Evolutionary conservation across 2,888 invertebrate species (phyloP), one percentile per base, ranked within the genome.

Genomic region (Dione juno): DNA sequence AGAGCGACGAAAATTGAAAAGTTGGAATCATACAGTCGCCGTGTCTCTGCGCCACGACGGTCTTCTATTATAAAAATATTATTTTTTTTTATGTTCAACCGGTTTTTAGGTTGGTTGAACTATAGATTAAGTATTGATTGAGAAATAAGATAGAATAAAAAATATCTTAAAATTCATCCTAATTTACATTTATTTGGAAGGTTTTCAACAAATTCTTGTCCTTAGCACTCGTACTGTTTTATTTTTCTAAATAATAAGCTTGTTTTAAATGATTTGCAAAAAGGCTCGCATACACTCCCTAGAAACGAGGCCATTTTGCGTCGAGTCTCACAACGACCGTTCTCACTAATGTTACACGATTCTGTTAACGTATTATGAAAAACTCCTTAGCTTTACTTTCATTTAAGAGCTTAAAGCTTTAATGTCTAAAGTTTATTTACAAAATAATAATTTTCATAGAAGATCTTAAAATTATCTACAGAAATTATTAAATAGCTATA

Each of bases 261-360:
- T 58, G 48, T 69, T 64, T 69, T 66, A 69, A 72, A 57, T 50
- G 61, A 14, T 58, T 37, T 59, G 67, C 70, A 67, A 64, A 72
- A 67, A 70, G n/a, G 59, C 43, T 61, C 45, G n/a, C 71, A 61
- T 71, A 52, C 28, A 71, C 19, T 52, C 53, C 61, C 48, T 54
- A 48, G 43, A 45, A 43, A 28, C 50, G 68, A 54, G 69, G 59
- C 40, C 65, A 65, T 50, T 72, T 69, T 57, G 50, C 19, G 54
- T 61, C 48, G 66, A 41, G 65, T 53, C 69, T 53, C 69, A 53
- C 48, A 66, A 54, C 43, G 48, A 71, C 65, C 71, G 41, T 72
- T 66, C 28, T 54, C 54, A 66, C 65, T 72, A 69, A 72, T 69
- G 54, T 72, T 57, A 54, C 40, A 35, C 37, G 63, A 64, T 69